Conservation (phyloP, 2,113 vertebrate genomes). For the Antennarius striatus region DNA sequence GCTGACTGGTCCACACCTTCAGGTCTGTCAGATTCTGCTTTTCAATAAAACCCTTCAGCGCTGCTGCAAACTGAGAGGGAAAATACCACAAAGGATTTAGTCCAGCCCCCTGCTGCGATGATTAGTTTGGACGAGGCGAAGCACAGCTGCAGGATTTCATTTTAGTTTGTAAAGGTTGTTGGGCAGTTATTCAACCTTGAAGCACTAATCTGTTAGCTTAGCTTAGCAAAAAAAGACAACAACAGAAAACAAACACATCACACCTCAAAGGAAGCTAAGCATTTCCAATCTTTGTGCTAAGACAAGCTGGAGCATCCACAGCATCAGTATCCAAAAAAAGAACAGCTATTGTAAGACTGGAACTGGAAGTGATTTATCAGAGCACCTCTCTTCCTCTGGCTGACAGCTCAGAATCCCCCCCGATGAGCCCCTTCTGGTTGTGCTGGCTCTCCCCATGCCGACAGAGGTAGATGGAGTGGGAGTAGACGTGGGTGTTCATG, state of each 20-base stretch:
- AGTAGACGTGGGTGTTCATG: constrained; percentile 97
- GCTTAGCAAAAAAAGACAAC: too few relatives aligned
- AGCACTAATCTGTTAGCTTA: too few relatives aligned
- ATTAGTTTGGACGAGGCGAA: too few relatives aligned
- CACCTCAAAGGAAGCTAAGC: too few relatives aligned
- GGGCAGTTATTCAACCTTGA: too few relatives aligned
- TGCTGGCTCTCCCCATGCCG: constrained; percentile 93
- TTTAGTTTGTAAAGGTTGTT: too few relatives aligned
- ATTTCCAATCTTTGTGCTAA: too few relatives aligned
- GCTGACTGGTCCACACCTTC: constrained; percentile 97
- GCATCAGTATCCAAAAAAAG: neutral
- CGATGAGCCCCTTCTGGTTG: constrained; percentile 87
- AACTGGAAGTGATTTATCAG: too few relatives aligned
- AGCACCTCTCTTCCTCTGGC: constrained; percentile 86
- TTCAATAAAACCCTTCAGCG: constrained; percentile 84
- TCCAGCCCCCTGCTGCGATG: too few relatives aligned
- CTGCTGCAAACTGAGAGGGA: constrained; percentile 82
- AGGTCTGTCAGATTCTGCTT: constrained; percentile 89
- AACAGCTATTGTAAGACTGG: neutral
- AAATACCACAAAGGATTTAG: neutral
- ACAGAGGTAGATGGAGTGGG: constrained; percentile 96
- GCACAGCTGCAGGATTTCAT: too few relatives aligned
- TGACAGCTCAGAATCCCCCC: constrained; percentile 91
- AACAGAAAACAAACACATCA: too few relatives aligned
- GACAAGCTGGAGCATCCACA: too few relatives aligned